Conservation (phyloP, 2,113 vertebrate species). For the Pristiophorus japonicus region DNA sequence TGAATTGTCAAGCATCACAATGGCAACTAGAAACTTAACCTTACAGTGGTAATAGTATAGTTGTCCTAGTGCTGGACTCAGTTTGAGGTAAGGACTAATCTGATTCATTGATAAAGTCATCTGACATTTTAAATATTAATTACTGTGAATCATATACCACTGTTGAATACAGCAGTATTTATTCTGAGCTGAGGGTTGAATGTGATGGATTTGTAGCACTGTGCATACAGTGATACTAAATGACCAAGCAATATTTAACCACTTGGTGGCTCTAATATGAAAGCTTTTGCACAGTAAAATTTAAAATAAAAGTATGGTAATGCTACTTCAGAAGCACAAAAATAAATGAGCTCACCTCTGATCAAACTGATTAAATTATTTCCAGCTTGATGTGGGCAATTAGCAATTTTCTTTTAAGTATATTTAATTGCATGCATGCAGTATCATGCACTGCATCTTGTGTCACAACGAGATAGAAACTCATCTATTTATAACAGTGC, state of each 20-base stretch:
- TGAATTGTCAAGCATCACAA: neutral
- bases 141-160: neutral
- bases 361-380: neutral
- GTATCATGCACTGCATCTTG: neutral
- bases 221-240: neutral
- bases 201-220: neutral
- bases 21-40: neutral
- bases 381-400: neutral
- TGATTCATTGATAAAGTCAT: neutral
- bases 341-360: neutral
- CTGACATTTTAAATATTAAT: neutral
- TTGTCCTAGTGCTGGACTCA: neutral
- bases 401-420: neutral
- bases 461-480: neutral
- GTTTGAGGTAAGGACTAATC: neutral
- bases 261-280: neutral
- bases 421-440: neutral
- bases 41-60: neutral
- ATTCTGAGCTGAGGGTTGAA: neutral
- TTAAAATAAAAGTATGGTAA: neutral
- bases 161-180: neutral
- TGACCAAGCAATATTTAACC: neutral
- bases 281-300: neutral
- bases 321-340: neutral
- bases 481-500: neutral